Conservation (phyloP, 2,113 vertebrate species). For the Dipodomys ordii region DNA sequence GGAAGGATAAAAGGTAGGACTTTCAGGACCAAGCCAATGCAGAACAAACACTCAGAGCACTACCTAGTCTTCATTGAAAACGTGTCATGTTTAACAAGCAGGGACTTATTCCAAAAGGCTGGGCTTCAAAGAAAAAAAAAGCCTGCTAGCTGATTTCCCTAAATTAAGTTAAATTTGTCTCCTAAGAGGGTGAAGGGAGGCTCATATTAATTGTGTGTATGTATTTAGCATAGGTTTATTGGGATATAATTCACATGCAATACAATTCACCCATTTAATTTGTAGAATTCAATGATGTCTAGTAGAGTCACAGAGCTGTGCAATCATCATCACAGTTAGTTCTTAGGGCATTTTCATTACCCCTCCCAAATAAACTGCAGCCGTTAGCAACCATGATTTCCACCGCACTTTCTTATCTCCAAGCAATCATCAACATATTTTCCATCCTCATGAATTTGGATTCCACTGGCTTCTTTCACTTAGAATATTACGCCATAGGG, state of each 20-base stretch:
- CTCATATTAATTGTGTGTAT: background rate
- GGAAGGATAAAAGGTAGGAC: background rate
- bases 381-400: background rate
- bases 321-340: background rate
- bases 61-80: background rate
- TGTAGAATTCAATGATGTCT: slow-evolving; percentile 13
- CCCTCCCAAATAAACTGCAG: background rate
- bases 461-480: background rate
- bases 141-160: slow-evolving; percentile 53
- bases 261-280: slow-evolving; percentile 6
- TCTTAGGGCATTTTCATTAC: slow-evolving; percentile 30
- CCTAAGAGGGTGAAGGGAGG: background rate
- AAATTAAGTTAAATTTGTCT: slow-evolving; percentile 55
- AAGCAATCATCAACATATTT: background rate
- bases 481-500: background rate
- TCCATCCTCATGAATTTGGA: background rate
- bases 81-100: background rate
- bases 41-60: background rate
- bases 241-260: background rate
- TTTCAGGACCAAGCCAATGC: background rate
- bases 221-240: slow-evolving; percentile 50
- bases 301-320: background rate
- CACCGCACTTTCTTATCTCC: background rate
- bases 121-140: slow-evolving; percentile 19
- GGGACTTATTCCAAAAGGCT: slow-evolving; percentile 5